Percentiles rank a stretch among this genome's conserved stretches.
These are phyloP conservation scores for Muntiacus reevesi DNA, from an alignment of 2,113 vertebrate genomes.

Conservation along the genomic window DNA sequence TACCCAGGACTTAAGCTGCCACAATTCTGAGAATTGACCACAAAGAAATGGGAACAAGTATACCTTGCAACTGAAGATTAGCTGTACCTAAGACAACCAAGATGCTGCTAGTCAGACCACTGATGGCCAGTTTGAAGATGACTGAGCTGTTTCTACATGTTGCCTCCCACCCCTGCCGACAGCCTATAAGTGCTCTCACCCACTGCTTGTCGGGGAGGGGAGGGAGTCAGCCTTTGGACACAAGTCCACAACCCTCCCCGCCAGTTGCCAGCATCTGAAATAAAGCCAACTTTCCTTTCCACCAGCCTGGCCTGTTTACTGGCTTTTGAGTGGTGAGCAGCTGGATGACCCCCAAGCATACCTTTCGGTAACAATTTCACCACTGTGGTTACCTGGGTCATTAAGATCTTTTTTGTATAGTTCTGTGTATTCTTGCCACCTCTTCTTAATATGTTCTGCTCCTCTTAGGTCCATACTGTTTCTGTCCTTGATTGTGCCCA, in stretches of 20 bases:
- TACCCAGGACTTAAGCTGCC: not conserved
- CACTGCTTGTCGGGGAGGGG: not conserved
- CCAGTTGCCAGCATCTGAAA: not conserved
- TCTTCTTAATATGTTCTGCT: not conserved
- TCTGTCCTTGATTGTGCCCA: not conserved
- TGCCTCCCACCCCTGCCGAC: rapidly evolving
- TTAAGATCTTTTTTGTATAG: not conserved
- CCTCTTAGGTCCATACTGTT: not conserved
- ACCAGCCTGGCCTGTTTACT: not conserved
- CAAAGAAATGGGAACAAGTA: not conserved
- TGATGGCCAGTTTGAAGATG: not conserved
- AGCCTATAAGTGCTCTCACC: not conserved
- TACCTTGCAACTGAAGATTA: not conserved
- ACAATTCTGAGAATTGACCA: not conserved
- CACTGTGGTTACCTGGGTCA: not conserved
- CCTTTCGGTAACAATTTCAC: rapidly evolving
- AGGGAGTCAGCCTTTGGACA: not conserved
- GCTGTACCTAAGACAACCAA: not conserved
- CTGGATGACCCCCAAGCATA: not conserved
- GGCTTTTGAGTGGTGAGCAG: not conserved
- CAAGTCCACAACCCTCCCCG: not conserved
- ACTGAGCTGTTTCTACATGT: not conserved
- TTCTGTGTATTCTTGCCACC: not conserved
- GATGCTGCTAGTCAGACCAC: not conserved
- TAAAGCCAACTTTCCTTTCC: not conserved